phyloP scores from a whole-genome alignment of 2,113 vertebrate species.

The Condylura cristata region DNA sequence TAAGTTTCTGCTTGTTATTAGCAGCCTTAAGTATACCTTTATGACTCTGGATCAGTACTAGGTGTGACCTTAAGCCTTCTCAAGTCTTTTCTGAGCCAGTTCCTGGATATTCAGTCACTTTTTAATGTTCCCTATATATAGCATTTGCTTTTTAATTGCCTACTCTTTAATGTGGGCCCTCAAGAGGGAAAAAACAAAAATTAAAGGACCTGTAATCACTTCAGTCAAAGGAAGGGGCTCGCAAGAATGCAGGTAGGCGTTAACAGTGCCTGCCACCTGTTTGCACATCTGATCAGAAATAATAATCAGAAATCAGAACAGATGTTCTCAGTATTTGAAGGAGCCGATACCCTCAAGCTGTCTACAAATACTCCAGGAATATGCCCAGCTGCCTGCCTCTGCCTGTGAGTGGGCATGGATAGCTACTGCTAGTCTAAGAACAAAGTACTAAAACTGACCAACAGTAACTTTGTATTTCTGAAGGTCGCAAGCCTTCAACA shows the following conservation, averaged over 20 bases:
- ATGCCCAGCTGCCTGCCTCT: background rate
- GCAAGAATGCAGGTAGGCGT: background rate
- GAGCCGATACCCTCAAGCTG: background rate
- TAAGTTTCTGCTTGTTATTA: background rate
- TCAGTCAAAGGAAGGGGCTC: background rate
- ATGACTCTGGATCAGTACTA: background rate
- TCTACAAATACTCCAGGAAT: background rate
- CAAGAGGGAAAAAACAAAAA: background rate
- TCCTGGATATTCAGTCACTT: background rate
- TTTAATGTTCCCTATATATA: background rate
- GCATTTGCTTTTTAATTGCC: background rate
- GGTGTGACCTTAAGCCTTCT: background rate
- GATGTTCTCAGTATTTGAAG: background rate
- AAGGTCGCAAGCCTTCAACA: constrained; percentile 5
- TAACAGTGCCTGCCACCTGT: background rate
- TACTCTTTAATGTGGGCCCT: background rate
- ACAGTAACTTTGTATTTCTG: background rate
- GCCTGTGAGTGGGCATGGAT: background rate
- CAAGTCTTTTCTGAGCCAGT: background rate
- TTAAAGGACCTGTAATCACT: background rate
- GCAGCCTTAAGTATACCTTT: too few relatives aligned
- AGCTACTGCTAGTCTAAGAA: background rate
- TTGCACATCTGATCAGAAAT: background rate
- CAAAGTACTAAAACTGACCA: background rate
- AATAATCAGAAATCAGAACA: background rate